phyloP scores from a whole-genome alignment of 2,797 vertebrate genomes.

The Cephalopachus bancanus region DNA sequence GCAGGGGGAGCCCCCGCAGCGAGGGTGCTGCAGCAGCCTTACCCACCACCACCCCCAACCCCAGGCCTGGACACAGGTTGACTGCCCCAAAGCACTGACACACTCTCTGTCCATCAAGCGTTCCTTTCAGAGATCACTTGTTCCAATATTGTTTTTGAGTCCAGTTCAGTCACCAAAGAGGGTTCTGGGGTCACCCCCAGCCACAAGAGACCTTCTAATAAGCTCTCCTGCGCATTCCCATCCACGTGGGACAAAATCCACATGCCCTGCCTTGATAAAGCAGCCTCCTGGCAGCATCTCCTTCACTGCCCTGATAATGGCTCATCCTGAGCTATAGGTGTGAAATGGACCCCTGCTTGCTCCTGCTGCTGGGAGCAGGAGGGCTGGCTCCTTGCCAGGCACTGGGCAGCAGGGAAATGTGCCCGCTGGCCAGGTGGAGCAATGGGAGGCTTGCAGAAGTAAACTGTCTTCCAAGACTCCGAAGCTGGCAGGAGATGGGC shows the following conservation, averaged over 20 bases:
- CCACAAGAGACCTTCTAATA: not conserved
- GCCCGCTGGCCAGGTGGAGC: not conserved
- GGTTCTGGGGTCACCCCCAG: not conserved
- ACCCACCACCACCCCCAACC: rapidly evolving
- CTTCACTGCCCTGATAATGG: not conserved
- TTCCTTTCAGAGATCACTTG: not conserved
- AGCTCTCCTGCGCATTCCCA: not conserved
- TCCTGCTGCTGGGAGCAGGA: not conserved
- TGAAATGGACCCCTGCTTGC: not conserved
- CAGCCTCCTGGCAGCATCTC: not conserved
- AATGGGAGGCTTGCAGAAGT: not conserved
- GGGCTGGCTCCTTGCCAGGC: not conserved
- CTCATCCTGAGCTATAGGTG: not conserved
- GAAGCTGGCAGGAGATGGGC: not conserved
- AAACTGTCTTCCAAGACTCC: not conserved
- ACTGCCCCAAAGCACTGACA: not conserved
- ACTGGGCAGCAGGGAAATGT: not conserved
- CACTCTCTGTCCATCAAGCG: not conserved
- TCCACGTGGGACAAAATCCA: not conserved
- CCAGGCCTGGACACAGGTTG: not conserved
- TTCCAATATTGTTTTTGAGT: not conserved
- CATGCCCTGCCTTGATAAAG: not conserved
- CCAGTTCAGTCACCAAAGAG: not conserved
- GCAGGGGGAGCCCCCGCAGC: not conserved
- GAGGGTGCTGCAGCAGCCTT: not conserved